Conservation (phyloP, 2,797 vertebrate genomes). For the Tenualosa thibaudeaui region DNA sequence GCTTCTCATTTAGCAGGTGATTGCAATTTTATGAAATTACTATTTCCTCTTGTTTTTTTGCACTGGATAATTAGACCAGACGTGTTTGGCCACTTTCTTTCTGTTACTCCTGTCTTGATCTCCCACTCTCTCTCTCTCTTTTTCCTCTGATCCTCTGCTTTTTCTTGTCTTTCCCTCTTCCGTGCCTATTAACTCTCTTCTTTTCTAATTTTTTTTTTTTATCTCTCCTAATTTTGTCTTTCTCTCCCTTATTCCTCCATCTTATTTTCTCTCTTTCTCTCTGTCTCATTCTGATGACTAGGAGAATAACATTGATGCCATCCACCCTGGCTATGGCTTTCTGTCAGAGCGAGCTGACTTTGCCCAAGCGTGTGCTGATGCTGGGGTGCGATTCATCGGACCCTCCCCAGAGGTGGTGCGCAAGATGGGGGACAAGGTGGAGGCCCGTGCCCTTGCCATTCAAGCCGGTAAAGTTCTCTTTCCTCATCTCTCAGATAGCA, state of each 20-base stretch:
- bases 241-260: no score
- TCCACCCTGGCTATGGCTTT: slow-evolving; percentile 93
- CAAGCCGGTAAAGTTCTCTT: slow-evolving; percentile 72
- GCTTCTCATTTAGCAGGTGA: slow-evolving; percentile 50
- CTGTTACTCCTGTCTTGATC: background rate
- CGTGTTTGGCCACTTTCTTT: slow-evolving; percentile 2
- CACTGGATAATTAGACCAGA: slow-evolving; percentile 8
- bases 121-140: background rate
- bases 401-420: slow-evolving; percentile 86
- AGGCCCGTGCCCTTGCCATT: slow-evolving; percentile 85
- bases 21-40: slow-evolving; percentile 55
- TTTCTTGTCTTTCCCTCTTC: background rate
- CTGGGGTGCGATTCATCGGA: slow-evolving; percentile 84
- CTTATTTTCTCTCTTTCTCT: background rate
- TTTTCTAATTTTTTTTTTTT: background rate
- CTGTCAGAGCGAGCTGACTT: slow-evolving; percentile 89
- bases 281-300: slow-evolving; percentile 50
- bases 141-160: background rate
- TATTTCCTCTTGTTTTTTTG: slow-evolving; percentile 14
- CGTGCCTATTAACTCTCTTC: background rate
- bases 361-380: slow-evolving; percentile 85
- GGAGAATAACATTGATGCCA: slow-evolving; percentile 89
- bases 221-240: background rate
- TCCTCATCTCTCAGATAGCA: background rate
- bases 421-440: slow-evolving; percentile 95